These are phyloP conservation scores for Athalia rosae DNA, from an alignment of 2,888 invertebrate genomes.

Conservation along the genomic window DNA sequence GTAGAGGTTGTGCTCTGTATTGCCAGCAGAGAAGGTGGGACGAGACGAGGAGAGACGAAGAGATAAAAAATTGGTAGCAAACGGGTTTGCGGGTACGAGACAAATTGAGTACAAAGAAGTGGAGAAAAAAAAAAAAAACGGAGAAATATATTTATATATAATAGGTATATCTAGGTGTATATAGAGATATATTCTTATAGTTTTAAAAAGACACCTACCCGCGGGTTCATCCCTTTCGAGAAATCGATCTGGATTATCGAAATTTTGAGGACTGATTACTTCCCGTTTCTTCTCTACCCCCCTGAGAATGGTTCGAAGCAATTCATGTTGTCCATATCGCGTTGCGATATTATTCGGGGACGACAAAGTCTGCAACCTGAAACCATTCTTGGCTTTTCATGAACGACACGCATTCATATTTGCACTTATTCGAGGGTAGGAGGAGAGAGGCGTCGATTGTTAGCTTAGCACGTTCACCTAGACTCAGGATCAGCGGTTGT, in stretches of 20 bases:
- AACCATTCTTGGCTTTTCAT: not conserved
- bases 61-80: not conserved
- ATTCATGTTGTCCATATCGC: not conserved
- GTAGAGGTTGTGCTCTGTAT: not conserved
- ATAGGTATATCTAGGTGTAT: no score
- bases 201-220: not conserved
- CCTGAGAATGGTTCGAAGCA: not conserved
- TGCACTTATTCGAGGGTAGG: not conserved
- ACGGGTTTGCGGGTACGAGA: not conserved
- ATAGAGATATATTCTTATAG: no score
- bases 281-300: not conserved
- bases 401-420: not conserved
- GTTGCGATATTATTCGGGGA: not conserved
- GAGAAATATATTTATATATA: no score
- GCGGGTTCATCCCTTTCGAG: not conserved
- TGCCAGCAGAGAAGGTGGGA: not conserved
- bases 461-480: constrained; percentile 41
- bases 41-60: not conserved
- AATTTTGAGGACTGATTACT: not conserved
- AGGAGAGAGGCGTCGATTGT: not conserved
- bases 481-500: constrained; percentile 37
- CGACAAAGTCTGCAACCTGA: not conserved
- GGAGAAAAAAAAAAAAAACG: no score
- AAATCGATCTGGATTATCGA: not conserved
- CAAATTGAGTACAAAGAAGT: no score